phyloP scores from a whole-genome alignment of 2,888 invertebrate species.

The Psococerastis gibbosa region DNA sequence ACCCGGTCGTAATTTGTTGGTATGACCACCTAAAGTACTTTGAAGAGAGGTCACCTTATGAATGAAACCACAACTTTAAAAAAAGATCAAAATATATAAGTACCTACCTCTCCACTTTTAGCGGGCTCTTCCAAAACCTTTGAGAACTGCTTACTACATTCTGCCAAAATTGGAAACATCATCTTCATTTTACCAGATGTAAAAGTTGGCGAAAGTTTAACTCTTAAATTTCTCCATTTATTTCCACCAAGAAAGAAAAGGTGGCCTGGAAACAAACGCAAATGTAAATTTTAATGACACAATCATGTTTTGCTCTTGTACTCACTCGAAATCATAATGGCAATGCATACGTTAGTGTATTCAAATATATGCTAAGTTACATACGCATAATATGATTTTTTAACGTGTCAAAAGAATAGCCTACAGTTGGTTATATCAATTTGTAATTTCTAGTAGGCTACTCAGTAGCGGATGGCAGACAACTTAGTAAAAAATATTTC shows the following conservation, averaged over 20 bases:
- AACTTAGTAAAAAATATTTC: no score
- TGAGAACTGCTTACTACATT: not conserved
- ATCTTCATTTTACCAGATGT: slow-evolving; percentile 7
- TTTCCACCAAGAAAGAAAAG: slow-evolving; percentile 1
- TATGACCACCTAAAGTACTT: no score
- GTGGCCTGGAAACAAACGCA: not conserved
- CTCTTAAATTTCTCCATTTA: slow-evolving; percentile 2
- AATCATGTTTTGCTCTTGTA: no score
- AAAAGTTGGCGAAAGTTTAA: slow-evolving; percentile 3
- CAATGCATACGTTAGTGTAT: no score
- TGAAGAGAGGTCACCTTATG: no score
- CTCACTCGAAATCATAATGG: no score
- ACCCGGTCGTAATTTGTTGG: no score
- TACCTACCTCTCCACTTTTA: not conserved
- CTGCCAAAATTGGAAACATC: slow-evolving; percentile 4
- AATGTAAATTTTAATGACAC: not conserved
- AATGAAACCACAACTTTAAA: no score
- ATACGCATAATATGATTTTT: no score
- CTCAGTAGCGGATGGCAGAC: no score
- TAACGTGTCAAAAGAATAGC: not conserved
- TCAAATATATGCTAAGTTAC: no score
- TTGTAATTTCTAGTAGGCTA: no score
- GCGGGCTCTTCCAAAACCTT: slow-evolving; percentile 1
- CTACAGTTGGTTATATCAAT: not conserved
- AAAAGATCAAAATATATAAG: not conserved